Conservation (phyloP, 2,797 vertebrate species). For the Sciurus carolinensis region DNA sequence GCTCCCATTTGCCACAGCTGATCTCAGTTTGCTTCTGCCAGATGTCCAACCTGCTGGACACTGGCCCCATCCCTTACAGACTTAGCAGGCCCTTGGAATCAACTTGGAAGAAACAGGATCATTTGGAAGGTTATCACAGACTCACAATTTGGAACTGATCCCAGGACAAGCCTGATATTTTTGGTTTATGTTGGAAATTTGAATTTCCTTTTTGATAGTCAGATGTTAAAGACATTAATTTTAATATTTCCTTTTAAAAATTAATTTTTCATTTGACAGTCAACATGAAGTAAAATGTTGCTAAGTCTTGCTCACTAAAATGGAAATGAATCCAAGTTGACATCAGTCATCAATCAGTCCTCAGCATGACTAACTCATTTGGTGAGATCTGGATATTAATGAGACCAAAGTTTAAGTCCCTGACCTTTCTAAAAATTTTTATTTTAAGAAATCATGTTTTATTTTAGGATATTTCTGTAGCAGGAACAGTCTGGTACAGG, state of each 20-base stretch:
- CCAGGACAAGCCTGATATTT: neutral
- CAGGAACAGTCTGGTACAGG: neutral
- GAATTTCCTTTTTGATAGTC: constrained; percentile 34
- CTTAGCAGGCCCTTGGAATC: neutral
- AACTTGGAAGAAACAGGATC: neutral
- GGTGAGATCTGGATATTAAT: constrained; percentile 62
- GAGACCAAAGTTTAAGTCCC: constrained; percentile 53
- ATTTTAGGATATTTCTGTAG: constrained; percentile 66
- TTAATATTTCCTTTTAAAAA: constrained; percentile 56
- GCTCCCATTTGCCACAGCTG: neutral
- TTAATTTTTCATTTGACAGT: constrained; percentile 51
- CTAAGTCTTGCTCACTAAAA: constrained; percentile 36
- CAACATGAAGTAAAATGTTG: constrained; percentile 21
- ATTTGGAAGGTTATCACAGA: neutral
- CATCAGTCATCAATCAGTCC: constrained; percentile 32
- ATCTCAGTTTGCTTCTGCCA: neutral
- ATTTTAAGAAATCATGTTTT: constrained; percentile 65
- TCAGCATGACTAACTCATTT: constrained; percentile 42
- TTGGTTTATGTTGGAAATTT: constrained; percentile 47
- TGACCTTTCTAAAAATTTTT: constrained; percentile 66
- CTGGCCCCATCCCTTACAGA: neutral
- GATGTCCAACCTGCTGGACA: neutral
- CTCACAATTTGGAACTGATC: neutral
- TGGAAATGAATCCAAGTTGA: constrained; percentile 61
- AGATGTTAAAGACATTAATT: constrained; percentile 43